These are phyloP conservation scores for Glyptemys insculpta DNA, from an alignment of 2,797 vertebrate species.

Conservation along the genomic window DNA sequence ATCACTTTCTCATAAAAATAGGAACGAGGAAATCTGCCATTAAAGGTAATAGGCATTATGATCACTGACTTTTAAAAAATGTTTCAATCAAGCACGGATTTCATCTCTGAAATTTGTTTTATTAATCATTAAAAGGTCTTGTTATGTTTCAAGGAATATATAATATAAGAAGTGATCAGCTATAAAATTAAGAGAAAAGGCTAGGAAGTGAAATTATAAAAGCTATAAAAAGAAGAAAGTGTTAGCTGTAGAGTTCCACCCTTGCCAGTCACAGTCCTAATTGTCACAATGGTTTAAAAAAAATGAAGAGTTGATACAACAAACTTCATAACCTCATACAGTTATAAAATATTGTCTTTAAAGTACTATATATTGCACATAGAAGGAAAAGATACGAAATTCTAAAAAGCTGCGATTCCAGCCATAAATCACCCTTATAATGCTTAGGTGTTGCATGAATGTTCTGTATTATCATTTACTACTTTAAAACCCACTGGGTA, in stretches of 20 bases:
- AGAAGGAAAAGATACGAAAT: not conserved
- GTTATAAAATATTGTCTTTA: not conserved
- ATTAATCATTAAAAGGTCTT: slow-evolving; percentile 16
- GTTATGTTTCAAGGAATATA: slow-evolving; percentile 17
- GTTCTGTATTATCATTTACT: not conserved
- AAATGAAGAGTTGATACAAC: slow-evolving; percentile 11
- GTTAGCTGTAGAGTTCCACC: not conserved
- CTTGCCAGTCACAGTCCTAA: slow-evolving; percentile 14
- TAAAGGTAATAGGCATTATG: slow-evolving; percentile 33
- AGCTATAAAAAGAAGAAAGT: not conserved
- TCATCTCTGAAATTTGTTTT: slow-evolving; percentile 52
- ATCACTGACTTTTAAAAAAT: slow-evolving; percentile 52
- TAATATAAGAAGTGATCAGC: slow-evolving; percentile 16
- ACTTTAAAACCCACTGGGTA: not conserved
- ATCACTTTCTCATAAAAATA: slow-evolving; percentile 41
- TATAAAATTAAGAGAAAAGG: slow-evolving; percentile 15
- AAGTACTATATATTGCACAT: not conserved
- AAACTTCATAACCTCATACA: slow-evolving; percentile 4
- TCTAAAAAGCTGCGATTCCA: fast-evolving
- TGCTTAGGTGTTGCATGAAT: not conserved
- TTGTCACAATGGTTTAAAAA: slow-evolving; percentile 38
- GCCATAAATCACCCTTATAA: fast-evolving
- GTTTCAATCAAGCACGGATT: slow-evolving; percentile 27
- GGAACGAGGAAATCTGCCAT: slow-evolving; percentile 9
- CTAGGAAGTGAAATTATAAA: not conserved